Percentiles rank a stretch among this genome's conserved stretches.
These are phyloP conservation scores for Boloria selene DNA, from an alignment of 2,888 invertebrate genomes.

Conservation along the genomic window DNA sequence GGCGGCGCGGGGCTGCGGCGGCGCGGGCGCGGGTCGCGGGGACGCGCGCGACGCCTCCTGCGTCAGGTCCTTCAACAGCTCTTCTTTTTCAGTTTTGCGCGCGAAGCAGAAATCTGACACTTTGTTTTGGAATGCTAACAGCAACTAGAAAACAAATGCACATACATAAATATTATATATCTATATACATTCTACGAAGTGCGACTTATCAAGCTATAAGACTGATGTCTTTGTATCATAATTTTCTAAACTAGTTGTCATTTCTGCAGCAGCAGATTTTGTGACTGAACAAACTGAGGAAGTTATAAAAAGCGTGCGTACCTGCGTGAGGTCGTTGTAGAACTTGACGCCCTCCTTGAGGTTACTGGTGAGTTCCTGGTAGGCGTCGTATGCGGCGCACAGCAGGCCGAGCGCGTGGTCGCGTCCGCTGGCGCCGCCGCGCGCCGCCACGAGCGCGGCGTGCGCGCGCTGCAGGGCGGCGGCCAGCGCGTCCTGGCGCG, in stretches of 20 bases:
- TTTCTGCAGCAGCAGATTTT: too few species aligned
- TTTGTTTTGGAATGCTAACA: slow-evolving; percentile 98
- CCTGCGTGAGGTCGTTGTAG: slow-evolving; percentile 90
- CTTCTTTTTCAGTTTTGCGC: slow-evolving; percentile 99
- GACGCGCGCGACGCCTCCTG: slow-evolving; percentile 88
- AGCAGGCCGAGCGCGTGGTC: slow-evolving; percentile 92
- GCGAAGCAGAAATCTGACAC: slow-evolving; percentile 99
- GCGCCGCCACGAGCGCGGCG: slow-evolving; percentile 82
- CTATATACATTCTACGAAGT: too few species aligned
- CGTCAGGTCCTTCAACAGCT: slow-evolving; percentile 96
- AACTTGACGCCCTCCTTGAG: slow-evolving; percentile 98
- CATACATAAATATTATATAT: too few species aligned
- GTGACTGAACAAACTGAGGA: too few species aligned
- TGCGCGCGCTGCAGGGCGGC: slow-evolving; percentile 71
- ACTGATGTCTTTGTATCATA: too few species aligned
- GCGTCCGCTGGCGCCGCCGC: slow-evolving; percentile 85
- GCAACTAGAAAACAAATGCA: slow-evolving; percentile 67
- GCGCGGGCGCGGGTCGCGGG: slow-evolving; percentile 66
- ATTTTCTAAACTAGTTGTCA: too few species aligned
- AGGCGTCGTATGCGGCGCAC: slow-evolving; percentile 95
- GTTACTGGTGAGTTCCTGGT: slow-evolving; percentile 94
- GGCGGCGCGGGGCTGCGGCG: slow-evolving; percentile 50
- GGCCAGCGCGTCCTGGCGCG: slow-evolving; percentile 80
- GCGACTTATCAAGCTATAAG: too few species aligned
- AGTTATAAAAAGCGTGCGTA: too few species aligned